phyloP scores from a whole-genome alignment of 2,113 vertebrate genomes.

The Microcebus griseorufus region DNA sequence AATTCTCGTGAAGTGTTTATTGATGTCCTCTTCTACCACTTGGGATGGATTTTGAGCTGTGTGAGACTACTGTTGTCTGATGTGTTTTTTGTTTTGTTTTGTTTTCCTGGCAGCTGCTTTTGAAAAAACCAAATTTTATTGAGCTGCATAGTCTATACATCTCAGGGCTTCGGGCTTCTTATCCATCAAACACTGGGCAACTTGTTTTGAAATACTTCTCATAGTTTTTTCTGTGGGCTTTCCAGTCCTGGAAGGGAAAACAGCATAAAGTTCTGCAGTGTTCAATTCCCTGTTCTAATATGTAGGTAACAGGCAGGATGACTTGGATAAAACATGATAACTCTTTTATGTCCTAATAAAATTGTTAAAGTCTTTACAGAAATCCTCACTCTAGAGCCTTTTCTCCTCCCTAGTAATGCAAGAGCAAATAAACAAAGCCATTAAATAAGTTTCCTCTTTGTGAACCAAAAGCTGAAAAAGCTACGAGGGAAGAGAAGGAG shows the following conservation, averaged over 20 bases:
- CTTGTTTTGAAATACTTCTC: slow-evolving; percentile 65
- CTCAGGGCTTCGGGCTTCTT: slow-evolving; percentile 60
- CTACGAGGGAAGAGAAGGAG: neutral
- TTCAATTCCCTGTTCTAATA: slow-evolving; percentile 18
- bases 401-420: neutral
- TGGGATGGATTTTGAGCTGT: slow-evolving; percentile 24
- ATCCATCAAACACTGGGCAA: slow-evolving; percentile 64
- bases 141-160: slow-evolving; percentile 68
- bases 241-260: slow-evolving; percentile 36
- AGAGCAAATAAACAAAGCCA: neutral
- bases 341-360: slow-evolving; percentile 17
- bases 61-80: slow-evolving; percentile 35
- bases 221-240: slow-evolving; percentile 52
- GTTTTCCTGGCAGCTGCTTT: slow-evolving; percentile 57
- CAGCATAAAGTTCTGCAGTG: slow-evolving; percentile 9
- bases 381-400: slow-evolving; percentile 42
- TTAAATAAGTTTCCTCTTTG: neutral
- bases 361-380: slow-evolving; percentile 60
- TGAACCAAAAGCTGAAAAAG: neutral
- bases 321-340: slow-evolving; percentile 50
- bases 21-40: neutral
- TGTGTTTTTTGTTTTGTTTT: neutral
- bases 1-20: slow-evolving; percentile 30
- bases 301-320: neutral
- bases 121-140: slow-evolving; percentile 65